A percentile compares a stretch with the other conserved stretches of the same genome.
Conservation (phyloP, 2,113 vertebrate species). For the Camelus dromedarius region DNA sequence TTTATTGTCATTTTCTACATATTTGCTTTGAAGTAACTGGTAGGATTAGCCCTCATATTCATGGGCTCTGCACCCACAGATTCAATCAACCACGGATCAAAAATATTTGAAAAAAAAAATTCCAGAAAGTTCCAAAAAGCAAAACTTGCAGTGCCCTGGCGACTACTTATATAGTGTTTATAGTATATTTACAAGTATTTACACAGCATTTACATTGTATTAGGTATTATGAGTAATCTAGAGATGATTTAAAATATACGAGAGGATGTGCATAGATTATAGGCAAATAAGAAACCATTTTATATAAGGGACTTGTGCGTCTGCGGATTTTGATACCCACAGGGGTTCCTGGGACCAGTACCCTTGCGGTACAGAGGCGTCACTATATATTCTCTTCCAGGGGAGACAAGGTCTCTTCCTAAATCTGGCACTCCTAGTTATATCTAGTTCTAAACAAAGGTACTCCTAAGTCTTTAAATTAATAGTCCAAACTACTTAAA, state of each 20-base stretch:
- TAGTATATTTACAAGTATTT: neutral
- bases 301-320: neutral
- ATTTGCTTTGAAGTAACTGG: slow-evolving; percentile 24
- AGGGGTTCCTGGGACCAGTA: neutral
- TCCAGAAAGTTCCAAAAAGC: neutral
- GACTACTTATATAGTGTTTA: neutral
- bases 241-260: neutral
- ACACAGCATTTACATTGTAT: neutral
- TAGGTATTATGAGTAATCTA: neutral
- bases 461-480: neutral
- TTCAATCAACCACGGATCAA: neutral
- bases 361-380: neutral
- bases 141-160: neutral
- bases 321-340: neutral
- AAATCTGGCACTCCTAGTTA: neutral
- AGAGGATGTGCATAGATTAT: neutral
- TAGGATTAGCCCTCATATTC: neutral
- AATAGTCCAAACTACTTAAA: neutral
- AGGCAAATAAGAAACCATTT: neutral
- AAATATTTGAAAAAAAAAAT: neutral
- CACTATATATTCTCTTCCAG: neutral
- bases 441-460: neutral
- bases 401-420: neutral
- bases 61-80: neutral
- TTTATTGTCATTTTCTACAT: neutral